Evolutionary conservation across 2,888 invertebrate species (phyloP), one percentile per base, ranked within the genome.

Genomic region (Megalurothrips usitatus): DNA sequence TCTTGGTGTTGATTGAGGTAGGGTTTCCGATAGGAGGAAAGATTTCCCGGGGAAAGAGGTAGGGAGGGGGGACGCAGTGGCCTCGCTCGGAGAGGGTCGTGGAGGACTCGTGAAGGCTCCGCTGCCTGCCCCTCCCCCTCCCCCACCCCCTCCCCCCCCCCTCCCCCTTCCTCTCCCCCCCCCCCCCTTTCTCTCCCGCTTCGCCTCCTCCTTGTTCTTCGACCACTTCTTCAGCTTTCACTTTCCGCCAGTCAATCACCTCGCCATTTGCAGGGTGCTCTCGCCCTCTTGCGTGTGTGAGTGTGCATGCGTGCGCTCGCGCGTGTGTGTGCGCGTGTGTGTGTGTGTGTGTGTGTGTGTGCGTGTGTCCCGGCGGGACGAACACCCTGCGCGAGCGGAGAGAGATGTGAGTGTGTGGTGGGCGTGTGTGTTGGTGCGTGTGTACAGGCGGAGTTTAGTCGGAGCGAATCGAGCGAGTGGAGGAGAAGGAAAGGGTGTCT

Each of bases 31-130:
- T n/a, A n/a, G n/a, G n/a, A n/a, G n/a, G n/a, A n/a, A n/a, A n/a
- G n/a, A n/a, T n/a, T n/a, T n/a, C n/a, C n/a, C n/a, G n/a, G n/a
- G n/a, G n/a, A n/a, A n/a, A n/a, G n/a, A n/a, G n/a, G n/a, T n/a
- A 80, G 52, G 58, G 79, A 58, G 68, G 78, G 81, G 58, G 80
- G 81, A 48, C 47, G 81, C 80, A 48, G n/a, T n/a, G n/a, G n/a
- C n/a, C n/a, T n/a, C n/a, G n/a, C n/a, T n/a, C n/a, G n/a, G n/a
- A n/a, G n/a, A n/a, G n/a, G n/a, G n/a, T n/a, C n/a, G n/a, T n/a
- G n/a, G n/a, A n/a, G n/a, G n/a, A n/a, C n/a, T n/a, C n/a, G n/a
- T n/a, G n/a, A n/a, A n/a, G n/a, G n/a, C n/a, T n/a, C n/a, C n/a
- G n/a, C n/a, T n/a, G n/a, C n/a, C n/a, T 49, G 9, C 49, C 14